Base-by-base conservation (phyloP, 1,140 invertebrate species). In the Thaumetopoea pityocampa region DNA sequence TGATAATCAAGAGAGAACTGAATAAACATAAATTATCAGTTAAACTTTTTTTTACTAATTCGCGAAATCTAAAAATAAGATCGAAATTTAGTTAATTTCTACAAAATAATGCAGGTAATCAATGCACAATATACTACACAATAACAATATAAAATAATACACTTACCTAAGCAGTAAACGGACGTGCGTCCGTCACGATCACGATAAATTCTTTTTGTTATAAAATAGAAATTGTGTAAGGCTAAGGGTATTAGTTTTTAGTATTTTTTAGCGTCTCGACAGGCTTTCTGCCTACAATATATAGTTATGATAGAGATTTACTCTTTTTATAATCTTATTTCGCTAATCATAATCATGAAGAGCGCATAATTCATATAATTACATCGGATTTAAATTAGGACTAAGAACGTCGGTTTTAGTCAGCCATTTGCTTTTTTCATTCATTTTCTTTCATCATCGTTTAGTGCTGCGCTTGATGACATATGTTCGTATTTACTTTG, bases 391-490 rank as follows among this genome's bases (percentile, higher is more conserved):
- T 49, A 71, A 73, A 67, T 72, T 57, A 38, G 38, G 36, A 55
- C 55, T 64, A 63, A 71, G 60, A 70, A 69, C 67, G 77, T 68
- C 67, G 68, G 67, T 71, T 77, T 70, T 65, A 67, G 69, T 74
- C 78, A 65, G 79, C 79, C 79, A 83, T 83, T 83, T 83, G 77
- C 79, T 79, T 83, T 80, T 78, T 72, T 51, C 50, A 52, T 52
- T 52, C 42, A 68, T 80, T 77, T 55, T 58, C 63, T 57, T 57
- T 62, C 57, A 66, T 69, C 55, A 67, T 67, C 52, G 15, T 19
- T 17, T 55, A 51, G 52, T 49, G 52, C 11, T 48, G 52, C 37
- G 3, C 14, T 38, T 9, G n/a, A n/a, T n/a, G n/a, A n/a, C n/a
- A n/a, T n/a, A n/a, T n/a, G n/a, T n/a, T n/a, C n/a, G n/a, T n/a